Percentiles rank a stretch among this genome's conserved stretches.
Evolutionary conservation across 2,888 invertebrate genomes (phyloP).

Genomic region (Onchidella celtica): DNA sequence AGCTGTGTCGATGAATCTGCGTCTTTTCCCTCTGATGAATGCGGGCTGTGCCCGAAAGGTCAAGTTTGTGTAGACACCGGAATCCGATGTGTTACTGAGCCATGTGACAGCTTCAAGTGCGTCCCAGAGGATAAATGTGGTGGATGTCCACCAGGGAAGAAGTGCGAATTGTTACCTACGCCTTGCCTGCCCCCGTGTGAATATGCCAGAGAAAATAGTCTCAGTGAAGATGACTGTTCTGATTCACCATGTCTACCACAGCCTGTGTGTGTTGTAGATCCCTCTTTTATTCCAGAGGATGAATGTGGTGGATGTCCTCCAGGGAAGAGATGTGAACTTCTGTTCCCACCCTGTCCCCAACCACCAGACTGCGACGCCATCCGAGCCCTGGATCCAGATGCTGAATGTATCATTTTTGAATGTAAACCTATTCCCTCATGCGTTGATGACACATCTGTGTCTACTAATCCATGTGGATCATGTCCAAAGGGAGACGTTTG

Average conservation of each 20-base stretch:
- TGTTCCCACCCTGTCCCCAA: background rate
- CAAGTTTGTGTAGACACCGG: background rate
- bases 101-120: background rate
- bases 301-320: slow-evolving; percentile 27
- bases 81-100: background rate
- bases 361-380: background rate
- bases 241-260: background rate
- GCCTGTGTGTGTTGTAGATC: slow-evolving; percentile 13
- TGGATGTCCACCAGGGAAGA: background rate
- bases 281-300: no score
- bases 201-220: no score
- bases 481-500: slow-evolving; percentile 11
- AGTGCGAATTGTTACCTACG: no score
- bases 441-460: background rate
- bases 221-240: background rate
- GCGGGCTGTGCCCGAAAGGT: background rate
- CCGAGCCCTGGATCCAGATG: background rate
- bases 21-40: background rate
- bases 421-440: background rate
- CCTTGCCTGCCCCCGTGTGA: no score
- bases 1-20: no score
- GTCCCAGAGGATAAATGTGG: background rate
- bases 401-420: background rate
- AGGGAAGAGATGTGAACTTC: background rate
- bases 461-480: background rate